Percentiles rank a stretch among this genome's conserved stretches.
Conservation (phyloP, 2,888 invertebrate genomes). For the Lasioglossum pauxillum region DNA sequence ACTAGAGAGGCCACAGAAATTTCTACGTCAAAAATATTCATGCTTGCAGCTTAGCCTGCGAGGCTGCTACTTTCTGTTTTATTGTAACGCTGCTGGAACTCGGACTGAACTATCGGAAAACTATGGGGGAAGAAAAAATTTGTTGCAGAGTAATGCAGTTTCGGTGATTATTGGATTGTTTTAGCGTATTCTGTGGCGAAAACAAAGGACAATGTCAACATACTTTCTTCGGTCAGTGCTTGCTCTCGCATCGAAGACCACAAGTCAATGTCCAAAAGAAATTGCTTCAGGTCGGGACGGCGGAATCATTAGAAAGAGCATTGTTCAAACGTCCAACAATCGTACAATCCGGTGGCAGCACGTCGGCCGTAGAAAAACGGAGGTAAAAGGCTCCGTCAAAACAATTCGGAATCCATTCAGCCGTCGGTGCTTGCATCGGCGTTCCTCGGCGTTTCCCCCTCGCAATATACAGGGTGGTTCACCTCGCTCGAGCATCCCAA, state of each 20-base stretch:
- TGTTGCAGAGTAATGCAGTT: not conserved
- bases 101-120: not conserved
- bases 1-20: not conserved
- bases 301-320: not conserved
- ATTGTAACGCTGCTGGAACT: not conserved
- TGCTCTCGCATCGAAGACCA: not conserved
- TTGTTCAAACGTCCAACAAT: not conserved
- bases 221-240: not conserved
- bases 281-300: not conserved
- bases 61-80: not conserved
- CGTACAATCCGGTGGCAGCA: not conserved
- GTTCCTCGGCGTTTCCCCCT: not conserved
- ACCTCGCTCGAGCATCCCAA: not conserved
- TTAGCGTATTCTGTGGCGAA: not conserved
- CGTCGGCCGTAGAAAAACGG: not conserved
- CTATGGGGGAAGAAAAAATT: not conserved
- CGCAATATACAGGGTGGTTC: not conserved
- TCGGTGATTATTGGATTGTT: not conserved
- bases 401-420: constrained; percentile 8
- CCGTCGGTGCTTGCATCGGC: not conserved
- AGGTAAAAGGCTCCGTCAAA: constrained; percentile 3
- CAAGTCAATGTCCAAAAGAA: not conserved
- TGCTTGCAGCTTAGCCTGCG: not conserved
- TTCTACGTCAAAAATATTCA: not conserved
- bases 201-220: not conserved